Evolutionary conservation across 2,888 invertebrate species (phyloP), one percentile per base, ranked within the genome.

Genomic region (Imbricaverruca yamaguchii): DNA sequence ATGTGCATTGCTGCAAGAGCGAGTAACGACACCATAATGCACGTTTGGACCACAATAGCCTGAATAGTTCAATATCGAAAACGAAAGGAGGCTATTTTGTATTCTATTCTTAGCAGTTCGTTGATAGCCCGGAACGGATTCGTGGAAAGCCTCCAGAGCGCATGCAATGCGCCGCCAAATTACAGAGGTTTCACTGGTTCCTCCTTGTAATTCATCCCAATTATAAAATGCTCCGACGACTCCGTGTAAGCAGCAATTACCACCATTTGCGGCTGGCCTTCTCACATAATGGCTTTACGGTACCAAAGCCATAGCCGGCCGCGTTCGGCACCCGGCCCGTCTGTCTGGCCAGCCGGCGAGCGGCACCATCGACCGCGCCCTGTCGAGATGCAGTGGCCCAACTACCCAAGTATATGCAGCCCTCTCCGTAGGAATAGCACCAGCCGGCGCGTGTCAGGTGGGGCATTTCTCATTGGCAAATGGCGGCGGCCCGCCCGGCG

Each of bases 281-380:
- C 74, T 53, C 53, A 53, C 74, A 21, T 74, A 15, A 74, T 74
- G 74, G 53, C 55, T 55, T 21, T 21, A 21, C 53, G 55, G 55
- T 18, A 74, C 74, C 74, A 74, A 74, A 74, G 74, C 74, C 74
- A 55, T 74, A 74, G 74, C 74, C 74, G 53, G 74, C 3, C 74
- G 21, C 55, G 74, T 18, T 74, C 9, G 69, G 13, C 10, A 39
- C 25, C 25, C 13, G 23, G 23, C 2, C 15, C 39, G 4, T 15
- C 15, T 15, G 12, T 13, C 23, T 39, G 69, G 15, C 4, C 39
- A 39, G 13, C 69, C 39, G 23, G 39, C 69, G 15, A 69, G 23
- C 53, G 74, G 18, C 55, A 3, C 2, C 53, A 74, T 74, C 74
- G 74, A 74, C 21, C 53, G 21, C 21, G 39, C 21, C 10, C 10